Evolutionary conservation across 2,797 vertebrate genomes (phyloP).

Genomic region (Gymnoscopelus microlampas): DNA sequence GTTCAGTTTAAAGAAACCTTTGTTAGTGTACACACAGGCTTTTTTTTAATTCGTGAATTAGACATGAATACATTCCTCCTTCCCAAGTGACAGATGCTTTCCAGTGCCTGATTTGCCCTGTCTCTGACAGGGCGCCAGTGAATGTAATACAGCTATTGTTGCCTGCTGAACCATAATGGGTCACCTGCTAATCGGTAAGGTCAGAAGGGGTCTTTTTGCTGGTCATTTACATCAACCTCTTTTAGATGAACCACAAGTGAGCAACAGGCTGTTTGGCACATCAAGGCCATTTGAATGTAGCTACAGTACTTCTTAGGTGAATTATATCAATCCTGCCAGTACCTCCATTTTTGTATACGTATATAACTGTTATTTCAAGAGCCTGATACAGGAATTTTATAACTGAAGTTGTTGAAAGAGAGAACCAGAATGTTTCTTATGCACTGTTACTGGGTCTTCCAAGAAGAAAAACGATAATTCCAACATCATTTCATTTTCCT

Average conservation of each 20-base stretch:
- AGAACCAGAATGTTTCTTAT: constrained; percentile 43
- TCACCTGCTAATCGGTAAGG: constrained; percentile 16
- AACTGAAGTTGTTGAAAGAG: constrained; percentile 31
- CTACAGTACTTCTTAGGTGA: constrained; percentile 48
- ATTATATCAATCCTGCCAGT: constrained; percentile 50
- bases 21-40: constrained; percentile 7
- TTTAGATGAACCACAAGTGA: constrained; percentile 46
- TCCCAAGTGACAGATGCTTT: constrained; percentile 17
- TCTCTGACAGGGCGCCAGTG: constrained; percentile 46
- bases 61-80: constrained; percentile 21
- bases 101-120: constrained; percentile 25
- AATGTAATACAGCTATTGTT: constrained; percentile 62
- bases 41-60: constrained; percentile 26
- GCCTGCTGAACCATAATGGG: constrained; percentile 44
- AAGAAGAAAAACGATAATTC: constrained; percentile 41
- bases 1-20: constrained; percentile 16
- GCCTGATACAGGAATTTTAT: constrained; percentile 25
- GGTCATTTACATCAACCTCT: constrained; percentile 40
- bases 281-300: constrained; percentile 80
- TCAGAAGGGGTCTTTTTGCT: constrained; percentile 39
- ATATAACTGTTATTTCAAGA: constrained; percentile 40
- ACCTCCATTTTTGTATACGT: constrained; percentile 24
- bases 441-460: constrained; percentile 57
- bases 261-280: constrained; percentile 64
- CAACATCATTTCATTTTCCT: constrained; percentile 48